Evolutionary conservation across 2,888 invertebrate species (phyloP), one percentile per base, ranked within the genome.

Genomic region (Cheilosia pagana): DNA sequence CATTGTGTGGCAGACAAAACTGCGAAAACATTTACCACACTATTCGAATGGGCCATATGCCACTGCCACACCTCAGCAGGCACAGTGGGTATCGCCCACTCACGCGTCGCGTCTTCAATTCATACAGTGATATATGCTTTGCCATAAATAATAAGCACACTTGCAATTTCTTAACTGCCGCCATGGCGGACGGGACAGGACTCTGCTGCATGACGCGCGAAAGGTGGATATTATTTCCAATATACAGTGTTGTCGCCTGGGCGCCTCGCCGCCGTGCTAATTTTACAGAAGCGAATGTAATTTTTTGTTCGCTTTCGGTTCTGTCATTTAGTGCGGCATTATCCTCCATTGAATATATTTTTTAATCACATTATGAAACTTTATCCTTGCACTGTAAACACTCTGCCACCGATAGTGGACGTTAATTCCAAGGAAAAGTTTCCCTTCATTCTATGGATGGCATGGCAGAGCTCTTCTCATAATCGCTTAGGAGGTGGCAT

Each of bases 361-460:
- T 48, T 72, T 72, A 77, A 72, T 82, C 60, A 60, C 41, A 60
- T 82, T 77, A 77, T 25, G 45, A 65, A 82, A 82, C 53, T 77
- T 77, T 67, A 53, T 72, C 77, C 71, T 65, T 71, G 52, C 16
- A 28, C 25, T 28, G 25, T 28, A 28, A 8, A 60, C 28, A 35
- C 45, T 8, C 43, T n/a, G 31, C 59, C 72, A 62, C 62, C 31
- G 10, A 19, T 19, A 19, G 50, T 14, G 12, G 68, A 31, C 48
- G 45, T 68, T 62, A 28, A 52, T 70, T 70, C 53, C 6, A 23
- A 76, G 21, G 65, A 60, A 53, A 77, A 72, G 53, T 72, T 72
- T 48, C 21, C 52, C 6, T 39, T 50, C 31, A 16, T 19, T 14
- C 50, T 19, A 8, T 39, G 14, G 31, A 8, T 39, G 14, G 31